Conservation (phyloP, 2,888 invertebrate genomes). For the Oligia latruncula region DNA sequence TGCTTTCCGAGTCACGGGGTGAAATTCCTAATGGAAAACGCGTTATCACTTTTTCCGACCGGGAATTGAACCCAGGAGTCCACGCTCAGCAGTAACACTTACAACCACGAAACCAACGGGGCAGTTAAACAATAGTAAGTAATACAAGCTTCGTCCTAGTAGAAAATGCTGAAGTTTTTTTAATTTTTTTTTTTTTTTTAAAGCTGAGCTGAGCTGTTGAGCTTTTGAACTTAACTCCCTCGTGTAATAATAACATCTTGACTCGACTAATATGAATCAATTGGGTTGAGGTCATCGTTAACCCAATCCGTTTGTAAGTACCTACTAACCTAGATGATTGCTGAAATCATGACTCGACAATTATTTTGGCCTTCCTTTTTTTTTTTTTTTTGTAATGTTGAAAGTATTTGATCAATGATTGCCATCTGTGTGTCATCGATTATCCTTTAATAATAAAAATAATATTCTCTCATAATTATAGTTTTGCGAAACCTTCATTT, state of each 20-base stretch:
- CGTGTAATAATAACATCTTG: not conserved
- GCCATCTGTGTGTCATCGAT: not conserved
- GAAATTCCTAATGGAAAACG: no score
- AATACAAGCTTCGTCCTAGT: not conserved
- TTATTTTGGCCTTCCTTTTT: slow-evolving; percentile 30
- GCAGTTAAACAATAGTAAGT: not conserved
- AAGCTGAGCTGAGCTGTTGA: no score
- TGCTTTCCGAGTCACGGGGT: no score
- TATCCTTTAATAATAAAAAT: not conserved
- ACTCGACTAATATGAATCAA: not conserved
- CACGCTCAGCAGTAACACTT: no score
- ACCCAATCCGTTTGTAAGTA: slow-evolving; percentile 17
- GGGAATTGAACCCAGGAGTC: no score
- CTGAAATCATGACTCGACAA: slow-evolving; percentile 27
- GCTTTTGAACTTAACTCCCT: not conserved
- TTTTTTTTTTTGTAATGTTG: slow-evolving; percentile 29
- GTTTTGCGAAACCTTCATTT: not conserved
- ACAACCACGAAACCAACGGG: no score
- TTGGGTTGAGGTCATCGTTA: not conserved
- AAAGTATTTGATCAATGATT: slow-evolving; percentile 8
- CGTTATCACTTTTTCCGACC: no score
- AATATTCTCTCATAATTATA: not conserved
- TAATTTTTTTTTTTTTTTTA: not conserved
- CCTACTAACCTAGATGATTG: not conserved
- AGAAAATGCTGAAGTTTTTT: no score